Evolutionary conservation across 2,113 vertebrate genomes (phyloP), one percentile per base, ranked within the genome.

Genomic region (Phrynocephalus versicolor): DNA sequence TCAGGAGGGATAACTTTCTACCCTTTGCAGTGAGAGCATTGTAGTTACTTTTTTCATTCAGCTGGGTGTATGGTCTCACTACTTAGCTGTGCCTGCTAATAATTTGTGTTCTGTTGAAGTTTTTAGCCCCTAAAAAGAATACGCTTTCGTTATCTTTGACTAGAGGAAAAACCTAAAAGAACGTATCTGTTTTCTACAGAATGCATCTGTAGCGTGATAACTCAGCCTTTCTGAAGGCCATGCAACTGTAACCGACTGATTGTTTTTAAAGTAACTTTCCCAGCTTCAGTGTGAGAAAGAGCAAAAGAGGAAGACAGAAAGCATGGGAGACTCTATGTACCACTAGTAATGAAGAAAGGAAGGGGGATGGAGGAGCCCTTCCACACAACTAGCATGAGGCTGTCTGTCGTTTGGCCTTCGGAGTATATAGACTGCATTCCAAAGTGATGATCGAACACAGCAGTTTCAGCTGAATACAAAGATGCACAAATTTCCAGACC

Each of bases 401-500:
- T 1, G 58, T 71, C 81, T 1, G 58, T 70, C 72, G n/a, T 81
- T 39, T 35, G 57, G 33, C 39, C 35, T 62, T 27, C 41, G 57
- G 73, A 81, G 45, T 41, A 6, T 41, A 71, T 79, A 64, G 83
- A 33, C 70, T 75, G 45, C 83, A 72, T 84, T 89, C 88, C 88
- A 81, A 67, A 77, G 77, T 58, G 25, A 69, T 87, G 88, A 87
- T 41, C n/a, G 55, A 83, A 77, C 25, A 33, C 51, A 79, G 27
- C 1, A 1, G n/a, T 67, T 51, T 64, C 33, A 85, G 62, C 41
- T 70, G 33, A 79, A 35, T 82, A 67, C 79, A 69, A 64, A 45
- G 64, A 58, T 72, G 57, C 51, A 84, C 3, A 57, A 45, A 39
- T 25, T 37, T 35, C 62, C 60, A 75, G n/a, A 18, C 10, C n/a